phyloP scores from a whole-genome alignment of 2,113 vertebrate genomes.

The Jacana jacana region DNA sequence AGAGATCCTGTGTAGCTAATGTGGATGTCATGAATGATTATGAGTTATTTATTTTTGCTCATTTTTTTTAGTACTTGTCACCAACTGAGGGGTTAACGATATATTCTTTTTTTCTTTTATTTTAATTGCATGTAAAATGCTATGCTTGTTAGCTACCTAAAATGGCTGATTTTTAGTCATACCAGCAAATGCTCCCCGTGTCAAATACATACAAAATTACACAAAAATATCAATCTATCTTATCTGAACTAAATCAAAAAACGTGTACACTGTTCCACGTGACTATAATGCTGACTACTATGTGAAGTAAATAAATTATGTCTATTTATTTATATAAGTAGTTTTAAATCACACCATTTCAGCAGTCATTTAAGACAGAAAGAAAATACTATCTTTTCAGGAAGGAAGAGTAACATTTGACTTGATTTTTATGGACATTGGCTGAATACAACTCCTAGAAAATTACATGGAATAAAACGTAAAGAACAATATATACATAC shows the following conservation, averaged over 20 bases:
- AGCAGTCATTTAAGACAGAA: background rate
- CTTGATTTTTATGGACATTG: background rate
- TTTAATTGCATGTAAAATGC: background rate
- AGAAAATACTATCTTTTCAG: background rate
- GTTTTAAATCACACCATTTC: background rate
- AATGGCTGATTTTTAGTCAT: background rate
- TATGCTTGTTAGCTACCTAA: background rate
- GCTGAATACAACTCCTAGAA: background rate
- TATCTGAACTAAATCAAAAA: background rate
- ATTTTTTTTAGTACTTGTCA: background rate
- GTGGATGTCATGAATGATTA: background rate
- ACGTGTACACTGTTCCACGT: background rate
- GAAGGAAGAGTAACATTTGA: background rate
- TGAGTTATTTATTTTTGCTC: background rate
- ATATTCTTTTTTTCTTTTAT: background rate
- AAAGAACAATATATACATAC: too few relatives aligned
- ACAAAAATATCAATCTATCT: background rate
- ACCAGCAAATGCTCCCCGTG: background rate
- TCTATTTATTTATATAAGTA: background rate
- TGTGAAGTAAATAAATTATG: background rate
- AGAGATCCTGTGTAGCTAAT: background rate
- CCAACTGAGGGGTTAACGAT: background rate
- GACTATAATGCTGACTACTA: background rate
- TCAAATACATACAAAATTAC: background rate
- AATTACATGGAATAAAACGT: background rate